phyloP scores from a whole-genome alignment of 2,113 vertebrate genomes.

The Accipiter virgatus region DNA sequence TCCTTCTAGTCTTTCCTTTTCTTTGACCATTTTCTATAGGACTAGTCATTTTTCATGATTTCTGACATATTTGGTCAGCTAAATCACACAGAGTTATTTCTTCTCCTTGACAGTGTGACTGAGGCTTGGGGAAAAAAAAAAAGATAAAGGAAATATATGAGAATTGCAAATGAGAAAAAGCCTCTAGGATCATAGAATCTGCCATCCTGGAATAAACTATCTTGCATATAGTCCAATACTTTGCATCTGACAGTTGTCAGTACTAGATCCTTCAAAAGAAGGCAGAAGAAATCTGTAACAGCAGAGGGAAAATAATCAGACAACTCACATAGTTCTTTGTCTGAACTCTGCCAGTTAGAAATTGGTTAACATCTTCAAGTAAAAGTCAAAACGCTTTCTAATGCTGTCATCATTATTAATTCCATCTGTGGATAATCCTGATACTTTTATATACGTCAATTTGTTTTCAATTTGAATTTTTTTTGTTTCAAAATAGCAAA shows the following conservation, averaged over 20 bases:
- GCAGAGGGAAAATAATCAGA: neutral
- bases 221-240: neutral
- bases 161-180: conserved; percentile 34
- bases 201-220: neutral
- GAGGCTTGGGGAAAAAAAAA: neutral
- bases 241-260: neutral
- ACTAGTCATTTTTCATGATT: conserved; percentile 10
- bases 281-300: neutral
- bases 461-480: neutral
- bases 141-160: neutral
- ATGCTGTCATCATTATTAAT: neutral
- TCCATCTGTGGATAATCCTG: neutral
- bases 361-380: neutral
- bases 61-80: neutral
- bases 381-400: neutral
- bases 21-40: neutral
- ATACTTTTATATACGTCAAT: neutral
- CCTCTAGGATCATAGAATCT: neutral
- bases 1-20: neutral
- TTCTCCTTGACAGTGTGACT: conserved; percentile 18
- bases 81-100: conserved; percentile 37
- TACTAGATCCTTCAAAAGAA: neutral
- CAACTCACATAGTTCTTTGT: neutral
- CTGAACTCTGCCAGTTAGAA: neutral
- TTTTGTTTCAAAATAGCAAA: neutral